phyloP scores from a whole-genome alignment of 1,140 invertebrate species.

The Meloidogyne exigua region DNA sequence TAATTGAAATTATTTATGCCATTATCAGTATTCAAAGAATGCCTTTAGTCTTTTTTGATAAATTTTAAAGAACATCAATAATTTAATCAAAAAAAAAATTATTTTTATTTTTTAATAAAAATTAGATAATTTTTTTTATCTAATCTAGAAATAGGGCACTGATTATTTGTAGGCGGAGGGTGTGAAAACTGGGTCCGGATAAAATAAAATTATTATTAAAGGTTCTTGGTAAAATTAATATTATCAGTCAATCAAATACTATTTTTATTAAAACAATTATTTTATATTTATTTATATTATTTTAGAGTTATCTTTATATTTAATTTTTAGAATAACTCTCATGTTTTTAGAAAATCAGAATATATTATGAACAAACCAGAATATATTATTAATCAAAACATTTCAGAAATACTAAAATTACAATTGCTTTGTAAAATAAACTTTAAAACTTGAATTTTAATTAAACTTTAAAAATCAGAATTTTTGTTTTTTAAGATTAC shows the following conservation, averaged over 20 bases:
- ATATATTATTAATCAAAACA: too few species aligned
- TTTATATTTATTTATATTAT: not conserved
- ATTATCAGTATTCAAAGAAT: not conserved
- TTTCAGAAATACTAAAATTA: too few species aligned
- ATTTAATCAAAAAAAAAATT: conserved; percentile 3
- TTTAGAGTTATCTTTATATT: not conserved
- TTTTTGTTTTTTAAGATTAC: too few species aligned
- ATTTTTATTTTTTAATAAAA: not conserved
- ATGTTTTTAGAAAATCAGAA: not conserved
- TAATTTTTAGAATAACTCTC: too few species aligned
- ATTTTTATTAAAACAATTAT: not conserved
- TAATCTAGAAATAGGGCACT: conserved; percentile 4
- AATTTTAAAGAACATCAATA: not conserved
- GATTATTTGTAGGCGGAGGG: conserved; percentile 3
- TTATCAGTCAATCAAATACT: not conserved
- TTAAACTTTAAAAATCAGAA: not conserved
- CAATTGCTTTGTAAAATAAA: too few species aligned
- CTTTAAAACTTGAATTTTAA: not conserved
- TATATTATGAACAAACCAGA: not conserved
- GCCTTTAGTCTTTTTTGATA: not conserved
- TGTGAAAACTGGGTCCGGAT: not conserved
- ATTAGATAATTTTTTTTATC: conserved; percentile 3
- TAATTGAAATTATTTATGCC: not conserved
- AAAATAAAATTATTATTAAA: not conserved
- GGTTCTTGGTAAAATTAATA: not conserved